Evolutionary conservation across 2,113 vertebrate genomes (phyloP), one percentile per base, ranked within the genome.

Genomic region (Dunckerocampus dactyliophorus): DNA sequence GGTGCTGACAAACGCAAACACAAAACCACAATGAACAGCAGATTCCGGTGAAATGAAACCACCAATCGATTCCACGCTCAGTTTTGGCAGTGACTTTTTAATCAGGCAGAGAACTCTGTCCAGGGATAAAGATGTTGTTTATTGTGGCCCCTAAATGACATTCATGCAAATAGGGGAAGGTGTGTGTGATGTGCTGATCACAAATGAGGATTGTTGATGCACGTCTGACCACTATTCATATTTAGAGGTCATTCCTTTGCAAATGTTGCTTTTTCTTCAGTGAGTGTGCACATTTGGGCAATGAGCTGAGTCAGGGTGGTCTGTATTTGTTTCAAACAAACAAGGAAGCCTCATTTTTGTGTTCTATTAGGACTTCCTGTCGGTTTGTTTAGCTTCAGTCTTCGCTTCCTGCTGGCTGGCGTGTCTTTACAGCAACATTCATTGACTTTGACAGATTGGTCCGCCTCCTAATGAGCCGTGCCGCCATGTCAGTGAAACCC

Each of bases 131-230:
- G n/a, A 62, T 58, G 65, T 59, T 59, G 63, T 72, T 84, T 82
- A 82, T 79, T 79, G 80, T 70, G 65, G 68, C 55, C 55, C 13
- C 67, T 71, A 85, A 87, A 88, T 83, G 56, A 88, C 74, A 84
- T 83, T 87, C 81, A 84, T 87, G 83, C 80, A 79, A 83, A 87
- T 83, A 22, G 13, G 2, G 39, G 3, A 14, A 43, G 39, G 39
- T 12, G 39, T 43, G 39, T 43, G 39, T 14, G 39, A 43, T 43
- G 39, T 43, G 39, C 39, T 43, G 13, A 43, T 43, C 39, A 43
- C 39, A 43, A 43, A 43, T 14, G 39, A 13, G 39, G 13, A 14
- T 14, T 43, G 39, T 14, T 13, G 39, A 14, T 14, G 37, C 37
- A 39, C 3, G 37, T 39, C 37, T 39, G 39, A 14, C 13, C 3